Conservation (phyloP, 2,888 invertebrate species). For the Nomada lathburiana region DNA sequence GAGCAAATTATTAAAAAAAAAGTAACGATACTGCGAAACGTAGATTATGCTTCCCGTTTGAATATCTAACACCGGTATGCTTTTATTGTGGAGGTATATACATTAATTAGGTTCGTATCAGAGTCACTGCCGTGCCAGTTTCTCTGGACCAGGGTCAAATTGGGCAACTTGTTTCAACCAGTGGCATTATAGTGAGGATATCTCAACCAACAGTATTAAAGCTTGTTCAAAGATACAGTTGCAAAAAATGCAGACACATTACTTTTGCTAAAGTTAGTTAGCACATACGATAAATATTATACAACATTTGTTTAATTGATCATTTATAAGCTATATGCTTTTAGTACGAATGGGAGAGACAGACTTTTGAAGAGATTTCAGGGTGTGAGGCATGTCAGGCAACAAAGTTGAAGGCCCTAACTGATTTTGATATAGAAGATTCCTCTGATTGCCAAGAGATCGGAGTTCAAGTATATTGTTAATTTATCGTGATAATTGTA, state of each 20-base stretch:
- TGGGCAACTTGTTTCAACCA: conserved; percentile 79
- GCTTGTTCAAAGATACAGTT: conserved; percentile 90
- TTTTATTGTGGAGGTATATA: background rate
- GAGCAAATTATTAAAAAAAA: conserved; percentile 85
- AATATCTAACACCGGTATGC: background rate
- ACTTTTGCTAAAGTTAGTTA: conserved; percentile 87
- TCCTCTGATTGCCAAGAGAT: conserved; percentile 94
- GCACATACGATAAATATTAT: background rate
- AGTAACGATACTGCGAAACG: conserved; percentile 84
- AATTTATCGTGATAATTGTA: background rate
- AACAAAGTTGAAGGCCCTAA: conserved; percentile 82
- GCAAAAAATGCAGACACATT: conserved; percentile 91
- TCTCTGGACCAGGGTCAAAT: conserved; percentile 86
- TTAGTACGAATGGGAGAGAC: conserved; percentile 81
- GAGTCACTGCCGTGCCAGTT: conserved; percentile 83
- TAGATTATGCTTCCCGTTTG: background rate
- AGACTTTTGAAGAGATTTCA: conserved; percentile 75
- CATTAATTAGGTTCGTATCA: conserved; percentile 73
- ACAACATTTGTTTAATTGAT: background rate
- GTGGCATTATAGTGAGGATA: conserved; percentile 92
- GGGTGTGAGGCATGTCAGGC: conserved; percentile 78
- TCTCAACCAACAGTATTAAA: conserved; percentile 92
- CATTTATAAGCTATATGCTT: conserved; percentile 28
- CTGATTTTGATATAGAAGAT: conserved; percentile 87
- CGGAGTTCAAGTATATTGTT: conserved; percentile 89